Percentiles rank a stretch among this genome's conserved stretches.
Evolutionary conservation across 1,140 invertebrate genomes (phyloP).

Genomic region (Thaumatotibia leucotreta): DNA sequence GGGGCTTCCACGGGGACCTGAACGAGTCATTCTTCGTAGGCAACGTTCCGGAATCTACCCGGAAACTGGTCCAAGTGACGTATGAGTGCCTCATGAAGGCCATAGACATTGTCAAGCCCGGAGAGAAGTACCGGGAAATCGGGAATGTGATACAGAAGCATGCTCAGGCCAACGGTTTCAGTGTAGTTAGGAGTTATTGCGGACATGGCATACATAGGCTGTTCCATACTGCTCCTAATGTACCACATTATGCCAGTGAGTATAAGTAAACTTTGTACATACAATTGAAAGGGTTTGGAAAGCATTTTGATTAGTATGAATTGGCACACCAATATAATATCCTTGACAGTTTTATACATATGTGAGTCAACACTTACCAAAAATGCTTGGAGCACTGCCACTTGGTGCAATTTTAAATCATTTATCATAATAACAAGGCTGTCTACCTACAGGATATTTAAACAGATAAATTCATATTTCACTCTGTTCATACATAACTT

Average conservation of each 20-base stretch:
- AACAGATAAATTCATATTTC: too few species aligned
- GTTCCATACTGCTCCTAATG: slow-evolving; percentile 98
- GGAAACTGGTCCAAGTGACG: slow-evolving; percentile 93
- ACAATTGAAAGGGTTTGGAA: too few species aligned
- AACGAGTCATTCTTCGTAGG: slow-evolving; percentile 99
- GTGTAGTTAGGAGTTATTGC: slow-evolving; percentile 98
- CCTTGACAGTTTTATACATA: too few species aligned
- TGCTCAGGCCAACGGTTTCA: slow-evolving; percentile 95
- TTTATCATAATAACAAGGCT: too few species aligned
- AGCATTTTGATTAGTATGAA: too few species aligned
- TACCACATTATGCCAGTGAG: slow-evolving; percentile 99
- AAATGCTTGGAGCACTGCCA: too few species aligned
- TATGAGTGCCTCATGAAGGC: slow-evolving; percentile 96
- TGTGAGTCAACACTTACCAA: too few species aligned
- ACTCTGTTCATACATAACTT: too few species aligned
- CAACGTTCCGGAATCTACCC: slow-evolving; percentile 88
- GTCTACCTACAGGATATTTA: too few species aligned
- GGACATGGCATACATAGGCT: slow-evolving; percentile 98
- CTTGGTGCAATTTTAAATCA: too few species aligned
- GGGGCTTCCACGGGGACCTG: slow-evolving; percentile 97
- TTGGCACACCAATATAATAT: too few species aligned
- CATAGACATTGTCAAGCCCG: slow-evolving; percentile 95
- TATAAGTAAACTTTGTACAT: too few species aligned
- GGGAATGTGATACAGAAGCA: slow-evolving; percentile 99
- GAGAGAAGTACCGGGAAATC: slow-evolving; percentile 97